These are phyloP conservation scores for Ictidomys tridecemlineatus DNA, from an alignment of 2,113 vertebrate genomes.

Conservation along the genomic window DNA sequence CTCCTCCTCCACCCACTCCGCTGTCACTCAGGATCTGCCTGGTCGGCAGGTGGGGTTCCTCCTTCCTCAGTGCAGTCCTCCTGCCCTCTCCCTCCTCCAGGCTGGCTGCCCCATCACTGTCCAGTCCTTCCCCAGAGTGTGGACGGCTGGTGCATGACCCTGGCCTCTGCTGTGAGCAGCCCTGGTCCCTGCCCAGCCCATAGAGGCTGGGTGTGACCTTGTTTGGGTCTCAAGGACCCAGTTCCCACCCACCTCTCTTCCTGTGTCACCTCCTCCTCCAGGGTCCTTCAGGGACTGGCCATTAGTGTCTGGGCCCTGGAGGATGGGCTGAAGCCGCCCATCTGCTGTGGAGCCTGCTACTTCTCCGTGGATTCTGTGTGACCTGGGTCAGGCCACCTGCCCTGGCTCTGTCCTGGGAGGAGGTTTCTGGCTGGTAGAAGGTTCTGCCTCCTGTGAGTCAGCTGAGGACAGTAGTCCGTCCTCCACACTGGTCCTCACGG, in stretches of 20 bases:
- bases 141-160: neutral
- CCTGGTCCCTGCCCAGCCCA: fast-evolving
- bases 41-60: fast-evolving
- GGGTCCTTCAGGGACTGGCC: neutral
- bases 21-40: too few relatives aligned
- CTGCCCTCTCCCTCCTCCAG: neutral
- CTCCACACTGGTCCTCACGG: neutral
- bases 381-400: neutral
- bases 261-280: too few relatives aligned
- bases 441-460: neutral
- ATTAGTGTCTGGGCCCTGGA: neutral
- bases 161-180: neutral
- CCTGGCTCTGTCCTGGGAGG: neutral
- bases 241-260: neutral
- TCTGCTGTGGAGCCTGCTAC: neutral
- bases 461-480: neutral
- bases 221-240: neutral
- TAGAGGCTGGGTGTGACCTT: neutral
- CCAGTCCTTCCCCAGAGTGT: neutral
- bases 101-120: fast-evolving
- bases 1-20: too few relatives aligned
- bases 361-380: neutral
- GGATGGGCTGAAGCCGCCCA: neutral
- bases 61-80: neutral
- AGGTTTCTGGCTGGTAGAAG: neutral